Evolutionary conservation across 2,113 vertebrate species (phyloP).

Genomic region (Sisor rabdophorus): DNA sequence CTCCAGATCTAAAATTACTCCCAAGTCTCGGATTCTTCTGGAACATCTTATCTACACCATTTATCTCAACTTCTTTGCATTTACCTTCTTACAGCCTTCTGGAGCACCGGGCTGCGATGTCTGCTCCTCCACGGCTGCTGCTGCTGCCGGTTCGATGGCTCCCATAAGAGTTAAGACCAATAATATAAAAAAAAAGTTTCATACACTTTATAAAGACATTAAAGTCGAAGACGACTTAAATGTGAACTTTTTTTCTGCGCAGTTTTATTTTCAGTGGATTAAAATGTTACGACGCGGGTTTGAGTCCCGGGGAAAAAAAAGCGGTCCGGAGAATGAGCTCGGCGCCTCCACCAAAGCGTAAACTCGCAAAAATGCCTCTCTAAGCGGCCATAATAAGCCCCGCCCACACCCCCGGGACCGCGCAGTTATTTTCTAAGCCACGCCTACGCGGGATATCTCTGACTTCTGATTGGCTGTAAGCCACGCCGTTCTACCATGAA

Average conservation of each 20-base stretch:
- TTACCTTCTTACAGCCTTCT: slow-evolving; percentile 40
- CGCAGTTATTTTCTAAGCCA: background rate
- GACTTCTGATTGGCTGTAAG: slow-evolving; percentile 48
- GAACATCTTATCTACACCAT: background rate
- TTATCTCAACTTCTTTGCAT: background rate
- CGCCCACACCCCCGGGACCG: background rate
- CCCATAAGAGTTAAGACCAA: slow-evolving; percentile 27
- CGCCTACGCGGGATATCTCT: slow-evolving; percentile 1
- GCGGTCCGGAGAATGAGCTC: background rate
- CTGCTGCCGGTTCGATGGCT: slow-evolving; percentile 26
- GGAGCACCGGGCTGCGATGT: background rate
- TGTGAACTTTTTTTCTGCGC: slow-evolving; percentile 17
- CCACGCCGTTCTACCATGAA: slow-evolving; percentile 48
- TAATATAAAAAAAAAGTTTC: background rate
- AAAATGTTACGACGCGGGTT: background rate
- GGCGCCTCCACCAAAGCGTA: background rate
- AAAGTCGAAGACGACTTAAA: background rate
- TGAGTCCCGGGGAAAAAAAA: background rate
- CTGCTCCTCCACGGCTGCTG: slow-evolving; percentile 9
- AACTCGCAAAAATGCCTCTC: background rate
- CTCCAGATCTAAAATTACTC: background rate
- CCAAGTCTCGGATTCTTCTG: background rate
- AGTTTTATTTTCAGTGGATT: background rate
- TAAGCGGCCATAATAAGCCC: slow-evolving; percentile 1
- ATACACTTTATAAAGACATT: background rate